Conservation (phyloP, 2,888 invertebrate species). For the Agrilus biguttatus region DNA sequence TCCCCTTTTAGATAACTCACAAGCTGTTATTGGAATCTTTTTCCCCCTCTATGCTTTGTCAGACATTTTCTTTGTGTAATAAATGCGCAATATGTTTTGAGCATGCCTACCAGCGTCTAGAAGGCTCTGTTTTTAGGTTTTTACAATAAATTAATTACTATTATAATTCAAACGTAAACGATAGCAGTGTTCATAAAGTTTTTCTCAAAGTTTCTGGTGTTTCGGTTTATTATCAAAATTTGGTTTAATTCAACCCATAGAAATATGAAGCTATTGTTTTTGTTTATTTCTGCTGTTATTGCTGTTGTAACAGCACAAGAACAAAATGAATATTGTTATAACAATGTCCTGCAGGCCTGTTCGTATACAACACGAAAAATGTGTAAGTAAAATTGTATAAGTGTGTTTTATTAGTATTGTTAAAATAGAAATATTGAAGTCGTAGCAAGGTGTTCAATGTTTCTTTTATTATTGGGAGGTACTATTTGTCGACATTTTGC, state of each 20-base stretch:
- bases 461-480: slow-evolving; percentile 2
- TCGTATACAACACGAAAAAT: slow-evolving; percentile 29
- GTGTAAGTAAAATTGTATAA: slow-evolving; percentile 16
- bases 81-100: slow-evolving; percentile 10
- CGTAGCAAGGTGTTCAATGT: background rate
- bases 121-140: too few relatives aligned
- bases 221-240: too few relatives aligned
- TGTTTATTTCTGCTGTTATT: slow-evolving; percentile 32
- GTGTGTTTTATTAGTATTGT: too few relatives aligned
- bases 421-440: too few relatives aligned
- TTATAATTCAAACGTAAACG: too few relatives aligned
- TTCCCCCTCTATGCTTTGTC: slow-evolving; percentile 7
- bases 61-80: slow-evolving; percentile 13
- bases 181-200: too few relatives aligned
- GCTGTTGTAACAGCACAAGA: slow-evolving; percentile 23
- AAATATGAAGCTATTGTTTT: slow-evolving; percentile 47
- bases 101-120: too few relatives aligned
- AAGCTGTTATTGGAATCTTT: background rate
- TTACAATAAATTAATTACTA: too few relatives aligned
- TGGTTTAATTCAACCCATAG: too few relatives aligned
- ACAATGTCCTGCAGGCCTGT: slow-evolving; percentile 39
- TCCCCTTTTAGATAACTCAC: too few relatives aligned
- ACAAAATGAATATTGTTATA: slow-evolving; percentile 42
- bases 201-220: too few relatives aligned
- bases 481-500: background rate